Evolutionary conservation across 2,888 invertebrate genomes (phyloP).

Genomic region (Caenorhabditis wallacei): DNA sequence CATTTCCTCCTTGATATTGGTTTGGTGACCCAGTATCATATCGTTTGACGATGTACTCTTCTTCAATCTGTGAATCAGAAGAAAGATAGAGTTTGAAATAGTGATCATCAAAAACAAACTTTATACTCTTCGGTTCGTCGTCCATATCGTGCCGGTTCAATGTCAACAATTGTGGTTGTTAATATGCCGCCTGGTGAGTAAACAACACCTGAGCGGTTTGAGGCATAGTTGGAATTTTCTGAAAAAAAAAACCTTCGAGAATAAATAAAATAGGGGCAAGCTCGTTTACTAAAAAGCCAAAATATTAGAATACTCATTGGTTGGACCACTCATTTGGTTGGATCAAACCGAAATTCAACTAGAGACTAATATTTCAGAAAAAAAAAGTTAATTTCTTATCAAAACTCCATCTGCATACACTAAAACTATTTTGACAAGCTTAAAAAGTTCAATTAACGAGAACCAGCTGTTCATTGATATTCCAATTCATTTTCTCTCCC

Average conservation of each 20-base stretch:
- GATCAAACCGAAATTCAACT: too few species aligned
- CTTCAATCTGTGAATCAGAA: conserved; percentile 54
- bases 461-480: too few species aligned
- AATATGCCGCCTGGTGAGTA: conserved; percentile 68
- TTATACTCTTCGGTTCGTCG: conserved; percentile 53
- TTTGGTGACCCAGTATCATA: conserved; percentile 25
- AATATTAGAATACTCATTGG: too few species aligned
- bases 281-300: too few species aligned
- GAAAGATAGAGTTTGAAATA: neutral
- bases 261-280: too few species aligned
- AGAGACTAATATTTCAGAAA: too few species aligned
- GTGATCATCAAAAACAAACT: conserved; percentile 28
- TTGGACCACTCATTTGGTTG: too few species aligned
- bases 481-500: too few species aligned
- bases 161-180: conserved; percentile 75
- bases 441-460: too few species aligned
- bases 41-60: conserved; percentile 57
- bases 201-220: conserved; percentile 15
- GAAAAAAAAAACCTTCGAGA: conserved; percentile 9
- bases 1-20: conserved; percentile 1
- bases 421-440: too few species aligned
- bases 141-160: conserved; percentile 68
- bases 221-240: conserved; percentile 37
- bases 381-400: too few species aligned
- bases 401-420: too few species aligned